These are phyloP conservation scores for Microplitis deprimator DNA, from an alignment of 2,888 invertebrate genomes.

Conservation along the genomic window DNA sequence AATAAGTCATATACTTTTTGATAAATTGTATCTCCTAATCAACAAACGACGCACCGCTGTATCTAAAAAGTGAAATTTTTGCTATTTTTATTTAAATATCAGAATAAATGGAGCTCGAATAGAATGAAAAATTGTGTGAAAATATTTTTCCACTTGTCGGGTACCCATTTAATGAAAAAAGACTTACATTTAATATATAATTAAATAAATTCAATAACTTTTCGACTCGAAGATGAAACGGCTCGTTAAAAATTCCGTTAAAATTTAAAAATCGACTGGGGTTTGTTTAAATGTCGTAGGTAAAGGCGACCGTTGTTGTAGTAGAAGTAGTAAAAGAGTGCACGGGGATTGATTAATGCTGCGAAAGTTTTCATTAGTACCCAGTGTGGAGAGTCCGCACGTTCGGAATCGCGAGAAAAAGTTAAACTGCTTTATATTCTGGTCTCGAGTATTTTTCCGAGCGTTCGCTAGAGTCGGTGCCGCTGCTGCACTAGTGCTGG, in stretches of 20 bases:
- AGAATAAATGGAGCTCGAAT: no score
- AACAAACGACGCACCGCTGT: no score
- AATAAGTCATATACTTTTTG: no score
- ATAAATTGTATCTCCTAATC: no score
- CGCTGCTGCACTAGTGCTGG: neutral
- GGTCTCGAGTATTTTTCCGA: slow-evolving; percentile 45
- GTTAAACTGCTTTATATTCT: slow-evolving; percentile 58
- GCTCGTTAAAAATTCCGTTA: neutral
- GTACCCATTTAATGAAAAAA: neutral
- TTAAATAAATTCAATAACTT: neutral
- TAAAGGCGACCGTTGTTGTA: neutral
- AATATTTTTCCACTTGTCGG: no score
- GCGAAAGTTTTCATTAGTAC: slow-evolving; percentile 52
- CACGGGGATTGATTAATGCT: slow-evolving; percentile 50
- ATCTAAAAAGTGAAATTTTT: no score
- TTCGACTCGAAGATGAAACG: neutral
- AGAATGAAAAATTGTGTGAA: no score
- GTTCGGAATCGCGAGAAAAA: slow-evolving; percentile 47
- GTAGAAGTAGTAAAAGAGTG: neutral
- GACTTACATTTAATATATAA: neutral
- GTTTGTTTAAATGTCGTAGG: slow-evolving; percentile 9
- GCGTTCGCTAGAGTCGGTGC: slow-evolving; percentile 12
- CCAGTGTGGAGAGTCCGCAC: slow-evolving; percentile 40
- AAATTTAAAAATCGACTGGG: neutral
- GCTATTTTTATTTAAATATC: no score